Base-by-base conservation (phyloP, 2,797 vertebrate genomes). In the Botia kubotai region DNA sequence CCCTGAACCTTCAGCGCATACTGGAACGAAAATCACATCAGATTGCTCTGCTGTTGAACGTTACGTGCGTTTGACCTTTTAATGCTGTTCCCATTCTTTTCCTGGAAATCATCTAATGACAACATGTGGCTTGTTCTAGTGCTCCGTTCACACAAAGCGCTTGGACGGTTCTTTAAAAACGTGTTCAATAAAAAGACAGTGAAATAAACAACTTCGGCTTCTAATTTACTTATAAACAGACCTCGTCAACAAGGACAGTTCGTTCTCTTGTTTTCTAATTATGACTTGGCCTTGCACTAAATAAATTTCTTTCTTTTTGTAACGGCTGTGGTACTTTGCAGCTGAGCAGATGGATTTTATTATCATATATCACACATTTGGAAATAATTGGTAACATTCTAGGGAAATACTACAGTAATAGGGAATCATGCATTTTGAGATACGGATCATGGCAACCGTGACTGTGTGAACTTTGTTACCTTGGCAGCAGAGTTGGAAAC, bases 401-500 rank as follows among this genome's bases (percentile, higher is more conserved):
- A 36, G 60, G 65, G 48, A 11, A 46, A 76, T 53, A 36, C 26
- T 75, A 17, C 2, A 58, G 17, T 50, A 8, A 78, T 52, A 3
- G 0, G 21, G 43, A 39, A 72, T 72, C 43, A 63, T 17, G 26
- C 46, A 36, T 3, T 60, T 57, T 26, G 21, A 55, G 43, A 66
- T 2, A 36, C 3, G 36, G 77, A 75, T 52, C 21, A 46, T 53
- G 17, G 14, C 1, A 1, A 39, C 52, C 7, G 17, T 12, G 23
- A 52, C 4, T n/a, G 43, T 43, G 46, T 52, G 19, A 70, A 71
- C 5, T 53, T 23, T 39, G n/a, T 14, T 95, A 99, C 98, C 97
- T 99, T 99, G 53, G 98, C 98, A 46, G 98, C 96, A 1, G 98
- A 99, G 90, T 99, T 98, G 62, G 98, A 99, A 4, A 99, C 97